Evolutionary conservation across 2,888 invertebrate genomes (phyloP), one percentile per base, ranked within the genome.

Genomic region (Erebia aethiops): DNA sequence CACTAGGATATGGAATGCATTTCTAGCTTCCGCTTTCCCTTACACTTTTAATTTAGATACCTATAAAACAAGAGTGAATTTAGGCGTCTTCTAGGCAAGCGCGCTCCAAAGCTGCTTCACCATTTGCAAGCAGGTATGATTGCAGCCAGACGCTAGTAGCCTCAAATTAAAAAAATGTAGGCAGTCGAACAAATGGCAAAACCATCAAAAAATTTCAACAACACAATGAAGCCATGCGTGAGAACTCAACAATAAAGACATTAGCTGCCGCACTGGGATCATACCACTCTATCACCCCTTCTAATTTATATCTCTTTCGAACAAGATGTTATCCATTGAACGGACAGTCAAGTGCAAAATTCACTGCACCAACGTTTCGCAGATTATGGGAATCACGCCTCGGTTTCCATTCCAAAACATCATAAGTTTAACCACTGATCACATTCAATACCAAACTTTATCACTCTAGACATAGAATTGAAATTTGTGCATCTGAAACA

Each of bases 331-430:
- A 82, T 79, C 83, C 84, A 88, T 86, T 85, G 84, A 79, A 79
- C 76, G 75, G 76, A 77, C 79, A 88, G 90, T 90, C 92, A 91
- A 92, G 92, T 91, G 91, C 89, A 88, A 85, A 90, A 91, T 89
- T 90, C 87, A 84, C 85, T 84, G 83, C 83, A 86, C 83, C 83
- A 82, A 84, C 81, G 81, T 84, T 82, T 86, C 85, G 87, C 88
- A 88, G 91, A 91, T 92, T 91, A 92, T 90, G 89, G 82, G 91
- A 92, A 92, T 93, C 91, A 92, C 90, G 89, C 86, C 86, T 87
- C 51, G 8, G 60, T n/a, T 56, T 58, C 66, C 75, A 67, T 73
- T 76, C 65, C 57, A 71, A 77, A 87, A 86, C 16, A 74, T 18
- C 78, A 9, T 75, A 77, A 78, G 60, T 62, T 49, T 52, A 14